Evolutionary conservation across 2,888 invertebrate genomes (phyloP).

Genomic region (Sylvicola cinctus): DNA sequence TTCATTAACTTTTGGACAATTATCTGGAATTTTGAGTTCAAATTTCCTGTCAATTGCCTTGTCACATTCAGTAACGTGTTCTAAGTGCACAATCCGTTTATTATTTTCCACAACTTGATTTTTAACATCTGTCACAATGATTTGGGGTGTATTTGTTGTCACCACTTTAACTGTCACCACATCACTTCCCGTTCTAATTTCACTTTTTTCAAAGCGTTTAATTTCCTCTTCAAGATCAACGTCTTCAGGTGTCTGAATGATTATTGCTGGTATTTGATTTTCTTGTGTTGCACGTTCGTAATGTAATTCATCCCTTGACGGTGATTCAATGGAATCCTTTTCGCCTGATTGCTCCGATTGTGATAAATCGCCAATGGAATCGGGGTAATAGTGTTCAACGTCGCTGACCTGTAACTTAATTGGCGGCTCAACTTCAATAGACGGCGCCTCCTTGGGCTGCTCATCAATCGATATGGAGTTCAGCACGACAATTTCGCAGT

Average conservation of each 20-base stretch:
- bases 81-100: neutral
- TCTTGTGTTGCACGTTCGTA: neutral
- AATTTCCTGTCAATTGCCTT: neutral
- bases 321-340: constrained; percentile 1
- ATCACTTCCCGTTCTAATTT: no score
- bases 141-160: constrained; percentile 10
- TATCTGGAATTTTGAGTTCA: neutral
- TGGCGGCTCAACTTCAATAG: constrained; percentile 16
- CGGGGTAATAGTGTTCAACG: neutral
- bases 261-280: constrained; percentile 1
- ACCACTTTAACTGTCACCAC: no score
- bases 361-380: no score
- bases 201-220: no score
- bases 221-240: no score
- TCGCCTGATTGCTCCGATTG: neutral
- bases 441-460: constrained; percentile 17
- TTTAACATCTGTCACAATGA: constrained; percentile 22
- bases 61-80: no score
- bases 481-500: constrained; percentile 5
- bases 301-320: neutral
- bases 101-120: constrained; percentile 21
- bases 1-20: no score
- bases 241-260: no score
- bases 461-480: constrained; percentile 8
- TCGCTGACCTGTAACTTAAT: constrained; percentile 2